Evolutionary conservation across 2,113 vertebrate species (phyloP).

Genomic region (Desmodus rotundus): DNA sequence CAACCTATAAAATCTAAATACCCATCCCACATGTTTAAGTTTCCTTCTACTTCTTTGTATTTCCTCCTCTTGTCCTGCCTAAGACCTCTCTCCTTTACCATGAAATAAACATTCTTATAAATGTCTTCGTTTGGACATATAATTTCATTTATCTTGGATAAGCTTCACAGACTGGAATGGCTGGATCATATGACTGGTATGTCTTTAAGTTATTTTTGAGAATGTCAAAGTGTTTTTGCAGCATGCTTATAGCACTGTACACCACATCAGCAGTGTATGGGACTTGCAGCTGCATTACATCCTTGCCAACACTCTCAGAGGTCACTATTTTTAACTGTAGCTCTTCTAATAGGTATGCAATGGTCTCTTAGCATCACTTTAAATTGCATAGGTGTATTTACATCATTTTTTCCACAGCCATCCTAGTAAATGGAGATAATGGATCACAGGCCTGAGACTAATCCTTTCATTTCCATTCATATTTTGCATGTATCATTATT

Average conservation of each 20-base stretch:
- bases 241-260: neutral
- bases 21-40: neutral
- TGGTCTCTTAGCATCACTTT: neutral
- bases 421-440: neutral
- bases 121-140: neutral
- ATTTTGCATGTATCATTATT: neutral
- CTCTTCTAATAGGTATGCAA: neutral
- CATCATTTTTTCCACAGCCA: neutral
- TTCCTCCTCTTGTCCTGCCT: neutral
- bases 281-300: neutral
- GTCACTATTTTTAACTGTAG: neutral
- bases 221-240: neutral
- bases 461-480: neutral
- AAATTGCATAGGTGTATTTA: neutral
- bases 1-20: neutral
- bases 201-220: slow-evolving; percentile 10
- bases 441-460: neutral
- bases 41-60: neutral
- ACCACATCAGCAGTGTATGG: neutral
- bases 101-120: neutral
- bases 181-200: neutral
- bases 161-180: neutral
- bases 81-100: neutral
- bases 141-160: neutral
- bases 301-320: neutral